Evolutionary conservation across 1,140 invertebrate species (phyloP).

Genomic region (Drosophila teissieri): DNA sequence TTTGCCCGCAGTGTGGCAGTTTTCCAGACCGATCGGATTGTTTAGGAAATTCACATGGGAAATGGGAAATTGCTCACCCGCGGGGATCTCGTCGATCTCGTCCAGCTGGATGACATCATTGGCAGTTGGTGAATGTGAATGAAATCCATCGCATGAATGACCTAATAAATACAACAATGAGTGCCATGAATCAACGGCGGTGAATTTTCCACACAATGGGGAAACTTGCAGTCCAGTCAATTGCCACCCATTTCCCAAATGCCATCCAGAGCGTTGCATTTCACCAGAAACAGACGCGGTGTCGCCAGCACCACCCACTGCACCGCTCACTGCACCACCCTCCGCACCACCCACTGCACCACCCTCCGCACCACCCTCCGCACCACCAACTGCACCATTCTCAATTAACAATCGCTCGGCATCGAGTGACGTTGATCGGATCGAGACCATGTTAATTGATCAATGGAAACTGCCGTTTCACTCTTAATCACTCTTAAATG

Average conservation of each 20-base stretch:
- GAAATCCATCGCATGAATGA: conserved; percentile 82
- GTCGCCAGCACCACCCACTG: conserved; percentile 56
- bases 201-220: conserved; percentile 16
- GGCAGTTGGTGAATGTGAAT: conserved; percentile 64
- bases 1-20: conserved; percentile 2
- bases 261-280: conserved; percentile 38
- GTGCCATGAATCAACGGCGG: conserved; percentile 60
- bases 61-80: background rate
- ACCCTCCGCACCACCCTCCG: background rate
- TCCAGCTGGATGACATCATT: conserved; percentile 63
- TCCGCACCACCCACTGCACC: background rate
- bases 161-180: conserved; percentile 72
- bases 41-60: conserved; percentile 1
- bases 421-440: conserved; percentile 44
- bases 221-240: conserved; percentile 34
- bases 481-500: conserved; percentile 57
- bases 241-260: background rate
- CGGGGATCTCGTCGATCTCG: conserved; percentile 24
- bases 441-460: conserved; percentile 47
- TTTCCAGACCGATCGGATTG: conserved; percentile 3
- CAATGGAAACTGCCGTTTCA: conserved; percentile 57
- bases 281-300: conserved; percentile 79
- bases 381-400: too few species aligned
- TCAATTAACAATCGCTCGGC: conserved; percentile 40
- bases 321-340: background rate